Percentiles rank a stretch among this genome's conserved stretches.
Conservation (phyloP, 1,140 invertebrate genomes). For the Pteromalus puparum region DNA sequence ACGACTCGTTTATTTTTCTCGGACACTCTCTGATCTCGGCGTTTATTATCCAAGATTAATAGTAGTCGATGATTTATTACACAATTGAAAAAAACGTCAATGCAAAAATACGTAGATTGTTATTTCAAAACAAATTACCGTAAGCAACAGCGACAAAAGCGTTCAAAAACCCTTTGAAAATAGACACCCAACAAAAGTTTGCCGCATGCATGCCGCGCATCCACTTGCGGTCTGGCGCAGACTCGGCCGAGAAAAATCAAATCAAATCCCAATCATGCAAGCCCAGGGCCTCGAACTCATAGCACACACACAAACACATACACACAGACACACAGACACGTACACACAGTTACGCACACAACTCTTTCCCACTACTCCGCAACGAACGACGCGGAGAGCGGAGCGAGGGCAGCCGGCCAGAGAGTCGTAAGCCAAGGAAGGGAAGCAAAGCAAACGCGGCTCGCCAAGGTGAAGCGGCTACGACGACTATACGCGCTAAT, state of each 20-base stretch:
- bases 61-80: no score
- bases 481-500: slow-evolving; percentile 5
- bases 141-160: no score
- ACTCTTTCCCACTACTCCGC: neutral
- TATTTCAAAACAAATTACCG: no score
- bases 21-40: no score
- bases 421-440: slow-evolving; percentile 17
- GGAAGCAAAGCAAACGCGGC: slow-evolving; percentile 16
- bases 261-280: neutral
- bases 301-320: neutral
- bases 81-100: no score
- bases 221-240: no score
- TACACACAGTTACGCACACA: neutral
- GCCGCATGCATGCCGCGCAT: no score
- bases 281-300: neutral
- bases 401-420: slow-evolving; percentile 44
- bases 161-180: no score
- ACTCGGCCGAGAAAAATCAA: neutral
- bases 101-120: no score
- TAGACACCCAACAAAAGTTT: no score
- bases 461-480: slow-evolving; percentile 48
- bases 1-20: neutral
- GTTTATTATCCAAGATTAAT: no score
- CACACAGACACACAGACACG: neutral
- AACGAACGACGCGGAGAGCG: slow-evolving; percentile 15